phyloP scores from a whole-genome alignment of 2,888 invertebrate genomes.

The Harpalus rufipes region DNA sequence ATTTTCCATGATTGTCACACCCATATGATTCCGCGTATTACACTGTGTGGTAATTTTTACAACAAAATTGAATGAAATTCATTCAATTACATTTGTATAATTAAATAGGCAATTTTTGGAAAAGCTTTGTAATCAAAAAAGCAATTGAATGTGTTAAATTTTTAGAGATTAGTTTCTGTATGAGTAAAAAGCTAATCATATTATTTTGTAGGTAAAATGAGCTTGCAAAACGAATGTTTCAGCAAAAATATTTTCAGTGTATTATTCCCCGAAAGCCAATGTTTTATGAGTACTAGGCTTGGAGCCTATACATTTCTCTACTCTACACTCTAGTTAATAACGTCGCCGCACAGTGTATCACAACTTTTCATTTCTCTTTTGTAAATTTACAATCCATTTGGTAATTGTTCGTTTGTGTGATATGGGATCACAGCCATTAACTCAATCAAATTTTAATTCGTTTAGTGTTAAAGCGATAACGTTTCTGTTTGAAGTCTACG shows the following conservation, averaged over 20 bases:
- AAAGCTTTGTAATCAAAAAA: no score
- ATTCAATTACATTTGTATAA: no score
- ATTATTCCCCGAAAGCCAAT: no score
- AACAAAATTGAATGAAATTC: no score
- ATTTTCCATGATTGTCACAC: no score
- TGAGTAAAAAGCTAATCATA: no score
- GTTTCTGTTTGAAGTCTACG: slow-evolving; percentile 63
- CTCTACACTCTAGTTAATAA: slow-evolving; percentile 62
- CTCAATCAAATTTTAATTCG: slow-evolving; percentile 67
- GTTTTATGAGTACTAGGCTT: background rate
- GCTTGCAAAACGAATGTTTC: background rate
- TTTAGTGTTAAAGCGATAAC: slow-evolving; percentile 66
- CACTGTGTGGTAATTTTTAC: no score
- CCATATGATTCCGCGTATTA: no score
- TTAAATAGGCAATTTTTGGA: no score
- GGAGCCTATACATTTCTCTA: background rate
- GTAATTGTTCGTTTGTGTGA: slow-evolving; percentile 66
- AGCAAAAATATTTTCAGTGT: no score
- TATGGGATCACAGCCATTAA: slow-evolving; percentile 66
- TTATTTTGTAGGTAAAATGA: background rate
- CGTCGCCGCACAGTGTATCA: slow-evolving; percentile 55
- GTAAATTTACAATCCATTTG: slow-evolving; percentile 66
- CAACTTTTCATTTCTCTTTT: slow-evolving; percentile 67
- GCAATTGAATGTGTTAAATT: no score
- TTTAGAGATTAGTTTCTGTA: no score